These are phyloP conservation scores for Cephalopterus ornatus DNA, from an alignment of 2,113 vertebrate species.

Conservation along the genomic window DNA sequence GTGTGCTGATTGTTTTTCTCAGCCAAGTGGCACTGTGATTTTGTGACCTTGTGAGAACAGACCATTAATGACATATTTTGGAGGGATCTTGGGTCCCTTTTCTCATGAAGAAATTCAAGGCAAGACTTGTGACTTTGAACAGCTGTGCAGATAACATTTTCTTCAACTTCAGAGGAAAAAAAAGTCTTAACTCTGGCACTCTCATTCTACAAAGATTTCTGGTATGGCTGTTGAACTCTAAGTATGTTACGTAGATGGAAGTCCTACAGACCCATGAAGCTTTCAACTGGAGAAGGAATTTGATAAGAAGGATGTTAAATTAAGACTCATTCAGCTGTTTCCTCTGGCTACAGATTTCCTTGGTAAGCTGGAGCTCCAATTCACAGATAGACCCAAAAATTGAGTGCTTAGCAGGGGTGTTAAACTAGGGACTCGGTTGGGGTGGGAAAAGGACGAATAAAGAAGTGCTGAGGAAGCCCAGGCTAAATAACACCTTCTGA, in stretches of 20 bases:
- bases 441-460: not conserved
- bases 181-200: not conserved
- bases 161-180: not conserved
- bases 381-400: not conserved
- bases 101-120: not conserved
- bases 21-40: not conserved
- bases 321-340: not conserved
- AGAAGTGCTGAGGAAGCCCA: not conserved
- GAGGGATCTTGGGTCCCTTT: not conserved
- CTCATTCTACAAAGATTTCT: not conserved
- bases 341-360: not conserved
- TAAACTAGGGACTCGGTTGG: not conserved
- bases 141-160: not conserved
- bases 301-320: not conserved
- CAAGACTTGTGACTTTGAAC: not conserved
- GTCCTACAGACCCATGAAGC: not conserved
- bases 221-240: not conserved
- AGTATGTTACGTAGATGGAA: not conserved
- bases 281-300: not conserved
- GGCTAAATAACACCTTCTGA: not conserved
- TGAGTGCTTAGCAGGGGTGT: not conserved
- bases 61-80: not conserved
- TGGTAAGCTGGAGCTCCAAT: not conserved
- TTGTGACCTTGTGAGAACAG: not conserved
- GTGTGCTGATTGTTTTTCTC: not conserved